Base-by-base conservation (phyloP, 2,888 invertebrate species). In the Crepidodera aurea region DNA sequence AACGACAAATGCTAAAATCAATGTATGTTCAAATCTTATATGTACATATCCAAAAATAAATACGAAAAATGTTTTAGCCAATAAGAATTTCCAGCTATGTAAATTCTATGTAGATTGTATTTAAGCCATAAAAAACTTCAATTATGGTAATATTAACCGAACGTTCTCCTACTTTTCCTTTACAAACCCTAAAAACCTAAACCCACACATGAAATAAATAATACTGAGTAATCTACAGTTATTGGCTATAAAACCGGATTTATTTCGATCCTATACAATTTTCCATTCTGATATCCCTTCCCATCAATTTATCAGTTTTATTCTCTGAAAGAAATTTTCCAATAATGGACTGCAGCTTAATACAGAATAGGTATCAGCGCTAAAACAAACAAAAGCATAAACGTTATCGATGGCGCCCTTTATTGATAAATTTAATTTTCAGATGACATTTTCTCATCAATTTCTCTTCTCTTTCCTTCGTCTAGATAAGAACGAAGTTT, bases 341-440 rank as follows among this genome's bases (percentile, higher is more conserved):
- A 58, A 58, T 62, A 58, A 62, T 54, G 15, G 40, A 57, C 48
- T 48, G 46, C 34, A 37, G 39, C 48, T 42, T 58, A 15, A 51
- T 61, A 61, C 51, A 40, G 19, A 44, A 53, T 58, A 62, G 46
- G 56, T 51, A 53, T 51, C 29, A 37, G 37, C 42, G 54, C 34
- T 48, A 62, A 58, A 62, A 56, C 61, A 53, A 62, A 65, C 58
- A 61, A 59, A 57, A 46, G 40, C 51, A 59, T 65, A 62, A 65
- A 55, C 34, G 53, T 56, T 53, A 62, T 65, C 53, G 53, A 53
- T 56, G 55, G 60, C 51, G 56, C 56, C 55, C 56, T 34, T 7
- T 12, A 39, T 18, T 48, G 48, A 54, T 59, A 51, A 53, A 42
- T 64, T 44, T 53, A 53, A 56, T 61, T 55, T 61, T 27, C 58